Percentiles rank a stretch among this genome's conserved stretches.
phyloP scores from a whole-genome alignment of 2,797 vertebrate species.

The Remorina albescens region DNA sequence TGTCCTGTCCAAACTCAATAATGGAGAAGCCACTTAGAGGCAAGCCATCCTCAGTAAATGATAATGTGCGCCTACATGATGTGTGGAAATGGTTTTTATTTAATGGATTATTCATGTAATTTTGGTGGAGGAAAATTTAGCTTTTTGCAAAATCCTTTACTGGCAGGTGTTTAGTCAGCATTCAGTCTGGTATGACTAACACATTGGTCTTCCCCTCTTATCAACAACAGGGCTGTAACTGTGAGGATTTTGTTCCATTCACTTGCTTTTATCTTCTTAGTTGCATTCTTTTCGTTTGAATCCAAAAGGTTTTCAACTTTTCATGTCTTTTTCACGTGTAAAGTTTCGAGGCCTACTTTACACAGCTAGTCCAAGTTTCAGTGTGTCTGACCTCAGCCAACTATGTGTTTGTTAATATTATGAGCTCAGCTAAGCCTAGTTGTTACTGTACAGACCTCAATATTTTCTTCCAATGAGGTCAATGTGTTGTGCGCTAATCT shows the following conservation, averaged over 20 bases:
- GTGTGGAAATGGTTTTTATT: constrained; percentile 12
- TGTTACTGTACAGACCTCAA: constrained; percentile 27
- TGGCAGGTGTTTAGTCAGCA: constrained; percentile 32
- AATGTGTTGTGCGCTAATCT: not conserved
- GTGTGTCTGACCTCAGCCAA: constrained; percentile 30
- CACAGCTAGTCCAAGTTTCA: not conserved
- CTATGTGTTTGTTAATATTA: constrained; percentile 61
- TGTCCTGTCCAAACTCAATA: constrained; percentile 70
- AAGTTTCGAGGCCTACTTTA: not conserved
- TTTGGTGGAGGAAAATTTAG: constrained; percentile 16
- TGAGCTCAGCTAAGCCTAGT: constrained; percentile 7
- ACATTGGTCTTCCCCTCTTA: not conserved
- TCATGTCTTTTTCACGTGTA: not conserved
- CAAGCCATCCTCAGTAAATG: constrained; percentile 32
- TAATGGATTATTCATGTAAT: constrained; percentile 22
- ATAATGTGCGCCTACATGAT: constrained; percentile 31
- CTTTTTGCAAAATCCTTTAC: not conserved
- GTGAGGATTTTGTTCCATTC: not conserved
- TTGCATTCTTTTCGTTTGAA: not conserved
- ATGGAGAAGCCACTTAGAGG: constrained; percentile 66
- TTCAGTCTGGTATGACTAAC: constrained; percentile 36
- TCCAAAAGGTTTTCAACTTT: not conserved
- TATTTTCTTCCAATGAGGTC: not conserved
- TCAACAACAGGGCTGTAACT: not conserved
- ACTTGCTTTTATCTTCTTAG: not conserved